Evolutionary conservation across 2,888 invertebrate species (phyloP).

Genomic region (Pandemis heparana): DNA sequence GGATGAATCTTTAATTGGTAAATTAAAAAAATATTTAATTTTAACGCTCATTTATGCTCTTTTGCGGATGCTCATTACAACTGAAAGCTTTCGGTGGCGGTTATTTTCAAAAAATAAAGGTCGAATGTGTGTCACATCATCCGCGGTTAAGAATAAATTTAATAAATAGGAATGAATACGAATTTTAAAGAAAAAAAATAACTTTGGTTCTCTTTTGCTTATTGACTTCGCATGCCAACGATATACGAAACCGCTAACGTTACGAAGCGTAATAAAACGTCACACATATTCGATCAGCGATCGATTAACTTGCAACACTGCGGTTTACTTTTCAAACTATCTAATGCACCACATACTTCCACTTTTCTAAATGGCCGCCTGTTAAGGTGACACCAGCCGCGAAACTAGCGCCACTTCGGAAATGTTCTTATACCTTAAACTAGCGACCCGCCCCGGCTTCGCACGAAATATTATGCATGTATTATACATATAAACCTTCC

Average conservation of each 20-base stretch:
- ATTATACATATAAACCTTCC: too few relatives aligned
- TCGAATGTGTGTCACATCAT: background rate
- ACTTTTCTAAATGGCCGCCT: background rate
- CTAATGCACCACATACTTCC: background rate
- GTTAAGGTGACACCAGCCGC: too few relatives aligned
- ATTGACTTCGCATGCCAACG: background rate
- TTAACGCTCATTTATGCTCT: background rate
- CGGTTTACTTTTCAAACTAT: background rate
- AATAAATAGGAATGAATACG: too few relatives aligned
- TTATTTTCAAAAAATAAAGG: background rate
- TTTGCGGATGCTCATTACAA: background rate
- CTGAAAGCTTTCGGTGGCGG: background rate
- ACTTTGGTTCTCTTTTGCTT: too few relatives aligned
- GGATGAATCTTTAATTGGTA: background rate
- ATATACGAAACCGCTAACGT: background rate
- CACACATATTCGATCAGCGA: background rate
- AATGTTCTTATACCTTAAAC: too few relatives aligned
- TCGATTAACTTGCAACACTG: background rate
- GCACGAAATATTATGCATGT: too few relatives aligned
- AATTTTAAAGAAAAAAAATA: too few relatives aligned
- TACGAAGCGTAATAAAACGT: background rate
- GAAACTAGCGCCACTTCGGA: too few relatives aligned
- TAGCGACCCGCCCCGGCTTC: too few relatives aligned
- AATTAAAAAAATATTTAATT: background rate
- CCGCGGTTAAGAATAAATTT: too few relatives aligned